Evolutionary conservation across 2,113 vertebrate genomes (phyloP).

Genomic region (Delphinapterus leucas): DNA sequence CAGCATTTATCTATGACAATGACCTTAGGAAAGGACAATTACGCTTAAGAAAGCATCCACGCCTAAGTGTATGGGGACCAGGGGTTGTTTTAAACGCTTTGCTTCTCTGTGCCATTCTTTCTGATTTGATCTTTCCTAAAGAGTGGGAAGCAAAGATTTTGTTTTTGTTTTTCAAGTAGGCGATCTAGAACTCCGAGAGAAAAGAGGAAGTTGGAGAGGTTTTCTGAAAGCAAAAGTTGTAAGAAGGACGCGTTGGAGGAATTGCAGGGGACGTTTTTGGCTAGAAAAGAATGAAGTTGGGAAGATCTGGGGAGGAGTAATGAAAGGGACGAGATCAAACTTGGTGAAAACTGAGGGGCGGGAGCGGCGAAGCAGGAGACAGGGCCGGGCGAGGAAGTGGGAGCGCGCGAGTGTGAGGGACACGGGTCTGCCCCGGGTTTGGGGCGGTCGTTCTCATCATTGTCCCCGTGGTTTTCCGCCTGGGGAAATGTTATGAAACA

Average conservation of each 20-base stretch:
- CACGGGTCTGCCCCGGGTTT: neutral
- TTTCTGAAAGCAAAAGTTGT: neutral
- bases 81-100: neutral
- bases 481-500: constrained; percentile 41
- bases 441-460: constrained; percentile 33
- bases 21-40: neutral
- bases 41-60: neutral
- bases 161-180: neutral
- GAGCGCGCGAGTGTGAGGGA: neutral
- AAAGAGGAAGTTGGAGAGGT: neutral
- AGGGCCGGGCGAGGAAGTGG: neutral
- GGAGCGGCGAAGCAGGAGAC: neutral
- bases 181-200: neutral
- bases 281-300: neutral
- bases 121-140: neutral
- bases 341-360: neutral
- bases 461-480: constrained; percentile 50
- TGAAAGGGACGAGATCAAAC: neutral
- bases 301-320: neutral
- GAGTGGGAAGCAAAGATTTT: neutral
- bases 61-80: neutral
- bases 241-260: neutral
- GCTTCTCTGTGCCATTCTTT: neutral
- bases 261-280: neutral
- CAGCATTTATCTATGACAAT: neutral